phyloP scores from a whole-genome alignment of 2,113 vertebrate genomes.

The Pterocles burchelli region DNA sequence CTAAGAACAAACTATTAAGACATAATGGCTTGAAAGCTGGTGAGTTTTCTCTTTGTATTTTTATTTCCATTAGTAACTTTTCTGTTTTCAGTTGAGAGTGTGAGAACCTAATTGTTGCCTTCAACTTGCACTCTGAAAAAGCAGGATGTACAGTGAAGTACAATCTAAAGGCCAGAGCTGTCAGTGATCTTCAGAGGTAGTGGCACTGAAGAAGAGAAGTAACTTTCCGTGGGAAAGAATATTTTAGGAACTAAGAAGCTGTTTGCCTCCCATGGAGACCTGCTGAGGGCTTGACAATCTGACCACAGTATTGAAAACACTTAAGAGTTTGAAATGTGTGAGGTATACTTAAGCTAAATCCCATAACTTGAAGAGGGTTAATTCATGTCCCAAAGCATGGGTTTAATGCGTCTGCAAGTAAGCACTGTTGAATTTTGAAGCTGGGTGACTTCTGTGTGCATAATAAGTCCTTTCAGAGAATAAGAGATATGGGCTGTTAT shows the following conservation, averaged over 20 bases:
- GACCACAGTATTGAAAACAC: neutral
- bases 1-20: neutral
- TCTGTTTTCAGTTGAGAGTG: rapidly evolving
- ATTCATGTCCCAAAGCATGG: neutral
- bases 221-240: neutral
- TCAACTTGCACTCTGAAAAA: neutral
- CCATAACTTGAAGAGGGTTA: neutral
- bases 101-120: neutral
- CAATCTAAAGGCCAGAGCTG: neutral
- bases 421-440: neutral
- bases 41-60: neutral
- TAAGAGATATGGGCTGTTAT: neutral
- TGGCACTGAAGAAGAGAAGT: neutral
- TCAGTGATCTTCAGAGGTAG: neutral
- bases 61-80: neutral
- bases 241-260: neutral
- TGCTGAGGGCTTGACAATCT: neutral
- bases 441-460: neutral
- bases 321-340: neutral
- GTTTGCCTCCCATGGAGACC: neutral
- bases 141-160: neutral
- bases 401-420: neutral
- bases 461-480: neutral
- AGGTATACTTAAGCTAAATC: neutral
- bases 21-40: neutral